Conservation (phyloP, 2,113 vertebrate species). For the Phyllopteryx taeniolatus region DNA sequence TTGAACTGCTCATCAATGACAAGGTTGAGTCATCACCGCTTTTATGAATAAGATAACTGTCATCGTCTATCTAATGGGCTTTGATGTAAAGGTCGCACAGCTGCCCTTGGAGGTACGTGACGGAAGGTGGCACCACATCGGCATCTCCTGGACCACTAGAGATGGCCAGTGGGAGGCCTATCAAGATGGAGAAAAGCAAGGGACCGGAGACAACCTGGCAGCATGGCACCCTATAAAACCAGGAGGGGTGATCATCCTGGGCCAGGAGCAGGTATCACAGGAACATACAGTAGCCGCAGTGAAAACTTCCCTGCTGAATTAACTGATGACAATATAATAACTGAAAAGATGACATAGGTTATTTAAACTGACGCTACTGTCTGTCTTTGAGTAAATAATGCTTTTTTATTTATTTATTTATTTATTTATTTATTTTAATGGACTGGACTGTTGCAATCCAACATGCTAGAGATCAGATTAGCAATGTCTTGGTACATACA, state of each 20-base stretch:
- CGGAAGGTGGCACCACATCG: constrained; percentile 94
- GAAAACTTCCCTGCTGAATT: neutral
- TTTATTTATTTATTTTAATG: too few species aligned
- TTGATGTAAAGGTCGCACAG: constrained; percentile 81
- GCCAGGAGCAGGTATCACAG: constrained; percentile 90
- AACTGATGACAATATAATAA: neutral
- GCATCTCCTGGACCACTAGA: constrained; percentile 92
- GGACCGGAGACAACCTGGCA: constrained; percentile 90
- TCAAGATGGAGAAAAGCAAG: constrained; percentile 88
- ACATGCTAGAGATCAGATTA: too few species aligned
- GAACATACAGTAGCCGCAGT: neutral
- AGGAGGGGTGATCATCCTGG: constrained; percentile 90
- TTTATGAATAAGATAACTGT: neutral
- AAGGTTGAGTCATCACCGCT: constrained; percentile 77
- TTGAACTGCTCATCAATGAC: constrained; percentile 94
- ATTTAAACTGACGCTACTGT: neutral
- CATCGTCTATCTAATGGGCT: neutral
- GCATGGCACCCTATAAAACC: constrained; percentile 98
- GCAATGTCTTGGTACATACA: too few species aligned
- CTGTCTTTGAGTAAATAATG: neutral
- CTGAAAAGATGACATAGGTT: neutral
- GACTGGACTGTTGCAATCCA: too few species aligned
- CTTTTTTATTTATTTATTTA: neutral
- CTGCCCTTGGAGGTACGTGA: constrained; percentile 89
- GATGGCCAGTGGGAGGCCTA: constrained; percentile 97